Conservation (phyloP, 1,140 invertebrate genomes). For the Orius insidiosus region DNA sequence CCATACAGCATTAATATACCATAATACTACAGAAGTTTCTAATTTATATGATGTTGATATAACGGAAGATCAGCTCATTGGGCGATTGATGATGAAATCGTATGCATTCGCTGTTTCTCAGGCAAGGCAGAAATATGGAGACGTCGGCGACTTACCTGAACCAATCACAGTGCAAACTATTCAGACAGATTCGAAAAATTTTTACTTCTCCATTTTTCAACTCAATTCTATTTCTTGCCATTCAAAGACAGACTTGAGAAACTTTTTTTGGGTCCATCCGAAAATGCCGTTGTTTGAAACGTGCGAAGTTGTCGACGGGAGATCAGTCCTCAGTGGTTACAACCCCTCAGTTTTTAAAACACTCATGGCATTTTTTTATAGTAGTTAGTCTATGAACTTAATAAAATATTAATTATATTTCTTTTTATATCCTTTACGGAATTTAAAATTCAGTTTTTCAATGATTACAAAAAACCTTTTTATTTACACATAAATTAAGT, state of each 20-base stretch:
- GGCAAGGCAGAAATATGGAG: slow-evolving; percentile 52
- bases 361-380: slow-evolving; percentile 59
- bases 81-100: slow-evolving; percentile 48
- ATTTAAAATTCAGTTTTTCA: too few species aligned
- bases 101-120: slow-evolving; percentile 49
- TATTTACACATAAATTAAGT: too few species aligned
- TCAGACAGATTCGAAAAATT: slow-evolving; percentile 51
- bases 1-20: slow-evolving; percentile 57
- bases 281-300: slow-evolving; percentile 45
- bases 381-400: slow-evolving; percentile 23
- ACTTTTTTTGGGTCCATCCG: slow-evolving; percentile 58
- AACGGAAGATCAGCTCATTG: slow-evolving; percentile 40
- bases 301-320: slow-evolving; percentile 41
- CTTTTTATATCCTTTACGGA: too few species aligned
- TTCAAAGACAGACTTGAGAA: slow-evolving; percentile 36
- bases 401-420: too few species aligned
- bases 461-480: too few species aligned
- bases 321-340: slow-evolving; percentile 48
- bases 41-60: slow-evolving; percentile 50
- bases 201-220: slow-evolving; percentile 67
- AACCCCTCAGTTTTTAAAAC: slow-evolving; percentile 60
- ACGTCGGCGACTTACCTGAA: slow-evolving; percentile 45
- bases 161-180: slow-evolving; percentile 68
- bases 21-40: slow-evolving; percentile 38
- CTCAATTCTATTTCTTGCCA: slow-evolving; percentile 64